Evolutionary conservation across 2,888 invertebrate genomes (phyloP).

Genomic region (Ditylenchus weischeri): DNA sequence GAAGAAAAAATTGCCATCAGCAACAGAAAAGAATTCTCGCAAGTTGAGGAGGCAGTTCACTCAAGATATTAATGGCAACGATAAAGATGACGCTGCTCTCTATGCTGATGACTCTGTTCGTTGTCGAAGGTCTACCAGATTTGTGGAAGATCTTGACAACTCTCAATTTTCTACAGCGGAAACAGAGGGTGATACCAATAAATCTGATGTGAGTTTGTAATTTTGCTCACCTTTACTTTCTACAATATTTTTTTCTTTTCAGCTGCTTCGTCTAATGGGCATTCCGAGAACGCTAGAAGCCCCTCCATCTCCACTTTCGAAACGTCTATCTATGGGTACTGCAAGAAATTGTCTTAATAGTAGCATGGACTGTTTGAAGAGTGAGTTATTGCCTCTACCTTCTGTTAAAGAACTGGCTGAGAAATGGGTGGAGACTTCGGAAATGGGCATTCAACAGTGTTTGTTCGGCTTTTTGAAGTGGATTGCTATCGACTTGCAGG

Average conservation of each 20-base stretch:
- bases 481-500: constrained; percentile 13
- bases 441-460: not conserved
- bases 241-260: not conserved
- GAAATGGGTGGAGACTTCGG: not conserved
- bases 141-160: constrained; percentile 18
- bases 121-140: constrained; percentile 15
- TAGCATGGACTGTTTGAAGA: constrained; percentile 1
- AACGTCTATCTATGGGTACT: not conserved
- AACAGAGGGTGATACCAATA: too few relatives aligned
- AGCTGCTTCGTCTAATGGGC: constrained; percentile 4
- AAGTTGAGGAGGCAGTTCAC: too few relatives aligned
- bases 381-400: too few relatives aligned
- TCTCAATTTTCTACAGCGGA: not conserved
- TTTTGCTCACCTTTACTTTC: too few relatives aligned
- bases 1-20: not conserved
- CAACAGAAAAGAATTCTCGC: not conserved
- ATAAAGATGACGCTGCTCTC: not conserved
- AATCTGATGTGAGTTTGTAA: too few relatives aligned
- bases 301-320: not conserved
- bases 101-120: not conserved
- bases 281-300: constrained; percentile 1
- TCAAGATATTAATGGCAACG: not conserved
- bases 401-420: not conserved
- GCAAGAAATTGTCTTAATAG: not conserved
- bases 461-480: constrained; percentile 9